Evolutionary conservation across 2,797 vertebrate species (phyloP).

Genomic region (Poeciliopsis infans): DNA sequence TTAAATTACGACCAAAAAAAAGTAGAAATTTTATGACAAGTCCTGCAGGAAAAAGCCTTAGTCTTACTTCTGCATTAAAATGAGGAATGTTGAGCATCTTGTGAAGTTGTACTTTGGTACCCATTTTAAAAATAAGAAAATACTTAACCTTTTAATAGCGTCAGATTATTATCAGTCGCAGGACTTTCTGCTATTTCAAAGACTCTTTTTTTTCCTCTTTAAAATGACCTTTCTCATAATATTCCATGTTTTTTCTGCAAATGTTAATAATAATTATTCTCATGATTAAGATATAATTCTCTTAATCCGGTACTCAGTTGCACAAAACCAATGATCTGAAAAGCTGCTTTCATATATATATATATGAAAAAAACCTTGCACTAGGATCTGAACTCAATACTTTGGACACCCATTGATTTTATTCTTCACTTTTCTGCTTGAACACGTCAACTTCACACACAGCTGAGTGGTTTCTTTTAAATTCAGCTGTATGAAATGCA

Average conservation of each 20-base stretch:
- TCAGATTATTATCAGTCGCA: no score
- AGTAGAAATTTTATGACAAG: no score
- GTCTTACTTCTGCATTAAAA: no score
- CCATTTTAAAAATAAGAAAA: no score
- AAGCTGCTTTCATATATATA: conserved; percentile 15
- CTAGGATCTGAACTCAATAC: conserved; percentile 44
- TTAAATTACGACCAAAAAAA: no score
- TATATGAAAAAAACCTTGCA: no score
- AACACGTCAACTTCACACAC: conserved; percentile 34
- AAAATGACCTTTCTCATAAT: background rate
- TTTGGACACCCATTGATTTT: conserved; percentile 9
- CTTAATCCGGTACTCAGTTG: background rate
- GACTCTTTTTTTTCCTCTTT: background rate
- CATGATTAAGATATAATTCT: background rate
- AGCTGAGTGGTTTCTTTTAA: conserved; percentile 21
- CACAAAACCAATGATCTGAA: conserved; percentile 25
- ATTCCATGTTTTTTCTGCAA: background rate
- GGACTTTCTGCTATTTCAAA: no score
- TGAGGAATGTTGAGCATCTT: no score
- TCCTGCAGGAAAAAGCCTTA: no score
- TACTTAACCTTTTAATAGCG: no score
- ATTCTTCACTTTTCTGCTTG: conserved; percentile 31
- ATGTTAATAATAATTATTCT: background rate
- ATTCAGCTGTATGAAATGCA: conserved; percentile 28
- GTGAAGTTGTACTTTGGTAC: no score